Evolutionary conservation across 2,797 vertebrate genomes (phyloP).

Genomic region (Ptychobarbus kaznakovi): DNA sequence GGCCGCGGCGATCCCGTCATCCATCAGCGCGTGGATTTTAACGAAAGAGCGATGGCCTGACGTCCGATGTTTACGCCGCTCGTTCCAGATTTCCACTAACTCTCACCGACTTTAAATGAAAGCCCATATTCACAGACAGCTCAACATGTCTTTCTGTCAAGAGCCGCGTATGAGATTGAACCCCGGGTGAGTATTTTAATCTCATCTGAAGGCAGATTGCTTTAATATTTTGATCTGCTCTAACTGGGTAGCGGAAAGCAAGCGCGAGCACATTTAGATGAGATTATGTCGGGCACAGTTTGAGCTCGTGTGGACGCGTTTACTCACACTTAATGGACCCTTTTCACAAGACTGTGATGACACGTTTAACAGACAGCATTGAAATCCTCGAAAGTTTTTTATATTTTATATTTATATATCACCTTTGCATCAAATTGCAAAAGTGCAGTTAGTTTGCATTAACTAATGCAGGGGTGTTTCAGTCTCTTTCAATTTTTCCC

Average conservation of each 20-base stretch:
- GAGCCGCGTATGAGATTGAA: slow-evolving; percentile 49
- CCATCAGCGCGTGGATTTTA: slow-evolving; percentile 46
- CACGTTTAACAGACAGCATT: neutral
- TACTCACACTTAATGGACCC: slow-evolving; percentile 49
- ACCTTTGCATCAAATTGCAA: neutral
- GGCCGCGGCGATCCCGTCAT: slow-evolving; percentile 26
- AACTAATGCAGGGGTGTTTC: no score
- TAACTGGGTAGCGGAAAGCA: slow-evolving; percentile 28
- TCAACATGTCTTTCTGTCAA: slow-evolving; percentile 60
- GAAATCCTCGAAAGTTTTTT: neutral
- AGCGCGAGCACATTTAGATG: slow-evolving; percentile 35
- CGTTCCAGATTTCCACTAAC: slow-evolving; percentile 29
- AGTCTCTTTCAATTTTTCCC: neutral
- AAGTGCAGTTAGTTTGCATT: no score
- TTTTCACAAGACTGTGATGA: neutral
- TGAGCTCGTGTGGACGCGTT: slow-evolving; percentile 8
- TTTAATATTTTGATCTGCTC: slow-evolving; percentile 47
- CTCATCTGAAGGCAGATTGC: slow-evolving; percentile 47
- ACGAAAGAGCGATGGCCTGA: slow-evolving; percentile 55
- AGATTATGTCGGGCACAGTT: slow-evolving; percentile 32
- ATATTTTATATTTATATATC: neutral
- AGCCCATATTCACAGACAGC: slow-evolving; percentile 48
- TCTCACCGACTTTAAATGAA: slow-evolving; percentile 49
- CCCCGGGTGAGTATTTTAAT: slow-evolving; percentile 46
- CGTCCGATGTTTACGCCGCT: slow-evolving; percentile 45